Base-by-base conservation (phyloP, 2,113 vertebrate species). In the Chauna torquata region DNA sequence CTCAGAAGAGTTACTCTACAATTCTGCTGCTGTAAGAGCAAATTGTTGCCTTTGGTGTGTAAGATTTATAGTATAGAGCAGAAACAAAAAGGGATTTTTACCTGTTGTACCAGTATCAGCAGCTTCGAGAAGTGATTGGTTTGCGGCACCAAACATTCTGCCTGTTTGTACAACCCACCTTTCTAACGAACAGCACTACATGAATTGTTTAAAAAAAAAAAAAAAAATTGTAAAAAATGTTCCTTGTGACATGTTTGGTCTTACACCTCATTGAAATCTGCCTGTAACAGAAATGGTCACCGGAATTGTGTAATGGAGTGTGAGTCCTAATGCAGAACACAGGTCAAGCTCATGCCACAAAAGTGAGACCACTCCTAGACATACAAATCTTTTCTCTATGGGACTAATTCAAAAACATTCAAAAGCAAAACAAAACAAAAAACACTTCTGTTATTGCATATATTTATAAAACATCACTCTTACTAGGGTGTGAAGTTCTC, bases 321-420 rank as follows among this genome's bases (percentile, higher is more conserved):
- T 9, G 44, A 65, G 7, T 71, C 52, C 30, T 65, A 27, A 3
- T 16, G 12, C 24, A 25, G 32, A 68, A 32, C 1, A 3, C 24
- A 8, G 34, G 13, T 34, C 2, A 1, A 8, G 49, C 17, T 83
- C 5, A 0, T 58, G 45, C 38, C 19, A 3, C 3, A 34, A 42
- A 64, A 34, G 16, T 3, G 10, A 38, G 27, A 75, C 13, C 49
- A 24, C n/a, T 15, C 36, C 25, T 40, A 22, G 2, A 17, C n/a
- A 36, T 19, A 6, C 4, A 1, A 0, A 1, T 2, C 24, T 16
- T 84, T 32, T 18, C 13, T 59, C 40, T 34, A 71, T 75, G 30
- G 30, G 30, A 30, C 11, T 12, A 6, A 58, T 32, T 72, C 7
- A 32, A 58, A 90, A 76, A 0, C 23, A 16, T 65, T 42, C 27